Conservation (phyloP, 2,888 invertebrate genomes). For the Acleris sparsana region DNA sequence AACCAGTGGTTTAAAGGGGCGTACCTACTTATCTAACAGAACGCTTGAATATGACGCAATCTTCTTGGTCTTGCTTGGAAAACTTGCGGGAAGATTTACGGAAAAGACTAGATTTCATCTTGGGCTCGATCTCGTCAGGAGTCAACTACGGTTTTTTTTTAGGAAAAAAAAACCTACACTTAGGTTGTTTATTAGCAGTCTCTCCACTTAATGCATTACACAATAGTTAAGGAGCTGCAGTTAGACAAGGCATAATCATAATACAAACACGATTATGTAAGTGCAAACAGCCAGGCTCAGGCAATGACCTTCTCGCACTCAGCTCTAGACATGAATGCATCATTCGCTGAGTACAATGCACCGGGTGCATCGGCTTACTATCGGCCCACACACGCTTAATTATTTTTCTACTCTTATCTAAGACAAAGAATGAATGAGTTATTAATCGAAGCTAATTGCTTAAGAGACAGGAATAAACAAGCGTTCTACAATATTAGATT, state of each 20-base stretch:
- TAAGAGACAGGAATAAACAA: no score
- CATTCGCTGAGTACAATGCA: conserved; percentile 72
- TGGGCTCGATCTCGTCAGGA: no score
- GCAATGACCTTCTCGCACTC: conserved; percentile 71
- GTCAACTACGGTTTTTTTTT: no score
- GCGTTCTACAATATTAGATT: conserved; percentile 3
- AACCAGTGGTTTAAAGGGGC: no score
- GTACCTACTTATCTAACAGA: no score
- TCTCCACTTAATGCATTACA: conserved; percentile 1
- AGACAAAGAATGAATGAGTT: conserved; percentile 53
- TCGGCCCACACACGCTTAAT: conserved; percentile 72
- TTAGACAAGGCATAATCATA: conserved; percentile 60
- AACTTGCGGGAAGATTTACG: not conserved
- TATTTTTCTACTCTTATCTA: conserved; percentile 61
- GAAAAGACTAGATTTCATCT: no score
- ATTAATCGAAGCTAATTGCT: conserved; percentile 10
- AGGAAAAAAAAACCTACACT: no score
- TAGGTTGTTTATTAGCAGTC: no score
- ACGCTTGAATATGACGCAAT: no score
- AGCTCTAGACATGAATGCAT: conserved; percentile 70
- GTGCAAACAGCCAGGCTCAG: conserved; percentile 62
- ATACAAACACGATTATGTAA: conserved; percentile 72
- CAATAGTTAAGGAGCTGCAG: conserved; percentile 33
- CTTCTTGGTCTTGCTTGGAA: not conserved
- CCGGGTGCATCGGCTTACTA: conserved; percentile 66